These are phyloP conservation scores for Mormyrus hasselquistii DNA, from an alignment of 2,797 vertebrate genomes.

Conservation along the genomic window DNA sequence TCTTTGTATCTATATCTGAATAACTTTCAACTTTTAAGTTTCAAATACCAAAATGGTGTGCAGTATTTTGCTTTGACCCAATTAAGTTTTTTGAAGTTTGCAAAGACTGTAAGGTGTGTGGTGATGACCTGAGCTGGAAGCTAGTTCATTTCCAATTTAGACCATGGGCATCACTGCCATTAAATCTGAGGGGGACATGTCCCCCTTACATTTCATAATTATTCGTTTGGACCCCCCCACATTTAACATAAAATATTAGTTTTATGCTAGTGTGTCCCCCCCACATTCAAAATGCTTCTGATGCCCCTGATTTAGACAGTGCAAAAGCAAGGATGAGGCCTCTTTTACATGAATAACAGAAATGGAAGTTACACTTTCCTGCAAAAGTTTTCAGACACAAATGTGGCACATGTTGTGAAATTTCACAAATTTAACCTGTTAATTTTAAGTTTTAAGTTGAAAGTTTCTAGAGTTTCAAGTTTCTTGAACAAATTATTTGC, in stretches of 20 bases:
- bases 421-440: neutral
- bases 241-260: no score
- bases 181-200: no score
- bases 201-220: no score
- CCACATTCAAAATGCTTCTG: no score
- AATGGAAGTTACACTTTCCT: neutral
- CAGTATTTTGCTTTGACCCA: neutral
- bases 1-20: neutral
- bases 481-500: neutral
- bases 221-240: no score
- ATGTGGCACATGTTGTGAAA: neutral
- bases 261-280: no score
- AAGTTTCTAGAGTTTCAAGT: no score
- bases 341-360: neutral
- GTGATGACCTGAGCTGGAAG: neutral
- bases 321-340: neutral
- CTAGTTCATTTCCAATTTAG: neutral
- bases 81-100: neutral
- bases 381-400: neutral
- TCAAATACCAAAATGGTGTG: neutral
- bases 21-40: neutral
- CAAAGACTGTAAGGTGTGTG: neutral
- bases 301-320: neutral
- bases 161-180: no score
- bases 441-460: neutral